Conservation (phyloP, 2,113 vertebrate genomes). For the Callospermophilus lateralis region DNA sequence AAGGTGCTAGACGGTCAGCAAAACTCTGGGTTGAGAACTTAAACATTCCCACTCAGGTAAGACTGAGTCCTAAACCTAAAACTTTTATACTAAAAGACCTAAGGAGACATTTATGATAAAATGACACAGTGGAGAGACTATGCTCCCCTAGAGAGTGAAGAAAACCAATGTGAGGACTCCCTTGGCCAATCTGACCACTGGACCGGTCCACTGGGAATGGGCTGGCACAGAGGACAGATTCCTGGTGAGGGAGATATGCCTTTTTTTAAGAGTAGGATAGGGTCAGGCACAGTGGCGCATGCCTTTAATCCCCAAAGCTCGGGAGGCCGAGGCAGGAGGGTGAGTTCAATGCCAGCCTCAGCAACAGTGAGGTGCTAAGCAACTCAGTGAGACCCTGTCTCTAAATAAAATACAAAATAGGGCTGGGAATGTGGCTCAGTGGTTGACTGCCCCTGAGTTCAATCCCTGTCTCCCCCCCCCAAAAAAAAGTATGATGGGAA, state of each 20-base stretch:
- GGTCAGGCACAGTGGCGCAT: no score
- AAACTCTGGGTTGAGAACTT: neutral
- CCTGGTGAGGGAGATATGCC: neutral
- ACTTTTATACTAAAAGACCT: slow-evolving; percentile 14
- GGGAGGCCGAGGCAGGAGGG: no score
- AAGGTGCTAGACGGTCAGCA: slow-evolving; percentile 36
- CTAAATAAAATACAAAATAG: no score
- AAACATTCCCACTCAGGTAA: slow-evolving; percentile 21
- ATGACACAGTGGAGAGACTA: accelerated
- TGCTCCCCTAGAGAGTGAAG: neutral
- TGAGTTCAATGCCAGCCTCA: no score
- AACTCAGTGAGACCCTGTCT: no score
- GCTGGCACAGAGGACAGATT: neutral
- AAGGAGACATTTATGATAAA: neutral
- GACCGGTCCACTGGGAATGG: no score
- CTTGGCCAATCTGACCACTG: neutral
- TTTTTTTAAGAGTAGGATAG: neutral
- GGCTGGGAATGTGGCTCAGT: no score
- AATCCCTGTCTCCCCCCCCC: no score
- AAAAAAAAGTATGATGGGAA: neutral
- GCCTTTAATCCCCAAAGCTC: no score
- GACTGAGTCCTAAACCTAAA: neutral
- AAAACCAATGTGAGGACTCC: neutral
- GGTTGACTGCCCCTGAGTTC: no score
- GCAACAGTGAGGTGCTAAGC: no score